A percentile compares a stretch with the other conserved stretches of the same genome.
Conservation (phyloP, 2,888 invertebrate species). For the Apodemia duryi region DNA sequence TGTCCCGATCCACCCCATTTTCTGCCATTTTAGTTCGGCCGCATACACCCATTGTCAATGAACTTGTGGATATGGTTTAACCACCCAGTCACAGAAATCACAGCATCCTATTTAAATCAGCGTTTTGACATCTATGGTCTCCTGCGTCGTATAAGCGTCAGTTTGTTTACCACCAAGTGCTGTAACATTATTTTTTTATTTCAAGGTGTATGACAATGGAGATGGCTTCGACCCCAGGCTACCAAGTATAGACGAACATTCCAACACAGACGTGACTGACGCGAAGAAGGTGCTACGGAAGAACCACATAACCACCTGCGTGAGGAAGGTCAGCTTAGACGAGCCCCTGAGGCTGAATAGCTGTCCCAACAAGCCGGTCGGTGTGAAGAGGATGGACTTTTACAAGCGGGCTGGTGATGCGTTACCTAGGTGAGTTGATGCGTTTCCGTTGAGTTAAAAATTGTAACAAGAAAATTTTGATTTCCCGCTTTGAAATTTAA, state of each 20-base stretch:
- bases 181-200: background rate
- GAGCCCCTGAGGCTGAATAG: conserved; percentile 42
- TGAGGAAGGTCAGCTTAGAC: conserved; percentile 40
- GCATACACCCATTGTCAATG: too few species aligned
- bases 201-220: conserved; percentile 50
- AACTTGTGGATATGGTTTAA: too few species aligned
- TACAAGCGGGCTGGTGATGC: conserved; percentile 59
- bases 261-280: conserved; percentile 41
- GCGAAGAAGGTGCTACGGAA: conserved; percentile 37
- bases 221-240: conserved; percentile 53
- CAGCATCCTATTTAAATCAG: too few species aligned
- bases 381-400: conserved; percentile 48
- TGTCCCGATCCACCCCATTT: too few species aligned
- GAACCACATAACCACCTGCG: conserved; percentile 36
- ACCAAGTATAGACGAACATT: conserved; percentile 66
- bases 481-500: too few species aligned
- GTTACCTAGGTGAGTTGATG: conserved; percentile 45
- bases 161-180: too few species aligned
- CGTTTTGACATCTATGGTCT: too few species aligned
- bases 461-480: too few species aligned
- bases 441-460: too few species aligned
- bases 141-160: too few species aligned
- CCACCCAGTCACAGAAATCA: too few species aligned
- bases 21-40: too few species aligned
- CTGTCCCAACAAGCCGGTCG: conserved; percentile 45